Evolutionary conservation across 2,888 invertebrate genomes (phyloP).

Genomic region (Abrostola triplasia): DNA sequence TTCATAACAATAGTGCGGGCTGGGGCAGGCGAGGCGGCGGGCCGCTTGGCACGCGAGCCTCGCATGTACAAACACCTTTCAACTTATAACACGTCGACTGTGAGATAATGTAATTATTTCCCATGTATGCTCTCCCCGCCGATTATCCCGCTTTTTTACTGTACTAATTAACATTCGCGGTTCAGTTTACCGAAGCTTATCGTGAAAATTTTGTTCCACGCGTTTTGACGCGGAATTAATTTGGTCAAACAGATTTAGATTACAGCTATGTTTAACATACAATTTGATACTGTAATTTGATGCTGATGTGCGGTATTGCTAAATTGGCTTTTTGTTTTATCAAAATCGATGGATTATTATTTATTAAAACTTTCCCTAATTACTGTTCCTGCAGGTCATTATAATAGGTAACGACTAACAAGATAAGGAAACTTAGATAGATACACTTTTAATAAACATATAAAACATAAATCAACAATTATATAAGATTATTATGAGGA

Average conservation of each 20-base stretch:
- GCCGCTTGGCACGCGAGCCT: conserved; percentile 56
- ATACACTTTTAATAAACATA: too few species aligned
- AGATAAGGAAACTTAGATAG: too few species aligned
- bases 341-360: too few species aligned
- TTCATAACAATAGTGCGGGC: conserved; percentile 57
- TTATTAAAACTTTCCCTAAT: too few species aligned
- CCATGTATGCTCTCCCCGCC: conserved; percentile 56
- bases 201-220: conserved; percentile 43
- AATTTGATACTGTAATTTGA: conserved; percentile 55
- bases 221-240: conserved; percentile 58
- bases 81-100: conserved; percentile 66
- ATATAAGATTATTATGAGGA: too few species aligned
- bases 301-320: conserved; percentile 41
- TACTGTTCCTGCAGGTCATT: too few species aligned
- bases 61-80: conserved; percentile 72
- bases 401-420: too few species aligned
- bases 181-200: conserved; percentile 57
- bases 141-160: conserved; percentile 63
- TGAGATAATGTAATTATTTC: conserved; percentile 78
- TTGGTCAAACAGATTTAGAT: conserved; percentile 63
- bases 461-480: too few species aligned
- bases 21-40: conserved; percentile 17
- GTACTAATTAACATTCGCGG: conserved; percentile 61
- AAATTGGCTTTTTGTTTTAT: conserved; percentile 35
- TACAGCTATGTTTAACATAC: conserved; percentile 55